Evolutionary conservation across 1,140 invertebrate species (phyloP).

Genomic region (Hylaeus anthracinus): DNA sequence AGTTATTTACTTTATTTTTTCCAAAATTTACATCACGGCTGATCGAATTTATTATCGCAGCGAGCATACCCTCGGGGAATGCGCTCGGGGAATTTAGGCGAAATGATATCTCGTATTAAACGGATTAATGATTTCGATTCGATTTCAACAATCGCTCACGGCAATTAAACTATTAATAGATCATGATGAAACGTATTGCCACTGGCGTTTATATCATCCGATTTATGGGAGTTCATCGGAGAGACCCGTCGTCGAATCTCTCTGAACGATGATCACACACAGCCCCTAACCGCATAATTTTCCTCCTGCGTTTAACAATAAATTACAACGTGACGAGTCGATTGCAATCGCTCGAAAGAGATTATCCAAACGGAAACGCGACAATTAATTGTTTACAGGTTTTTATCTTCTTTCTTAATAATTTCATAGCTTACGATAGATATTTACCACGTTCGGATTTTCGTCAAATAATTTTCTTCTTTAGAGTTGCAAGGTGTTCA

Average conservation of each 20-base stretch:
- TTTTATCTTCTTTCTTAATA: no score
- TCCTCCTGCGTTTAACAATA: not conserved
- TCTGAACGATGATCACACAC: not conserved
- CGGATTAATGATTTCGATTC: not conserved
- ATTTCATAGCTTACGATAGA: no score
- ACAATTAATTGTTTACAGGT: no score
- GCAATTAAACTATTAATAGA: not conserved
- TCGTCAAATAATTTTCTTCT: no score
- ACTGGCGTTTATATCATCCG: not conserved
- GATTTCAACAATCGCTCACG: not conserved
- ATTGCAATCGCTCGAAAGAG: not conserved
- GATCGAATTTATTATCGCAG: not conserved
- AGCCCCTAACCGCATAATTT: not conserved
- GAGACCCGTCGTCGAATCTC: not conserved
- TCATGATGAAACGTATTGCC: not conserved
- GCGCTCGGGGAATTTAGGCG: not conserved
- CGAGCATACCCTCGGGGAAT: no score
- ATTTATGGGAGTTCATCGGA: not conserved
- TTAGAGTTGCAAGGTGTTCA: no score
- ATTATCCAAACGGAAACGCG: no score
- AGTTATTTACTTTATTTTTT: conserved; percentile 3
- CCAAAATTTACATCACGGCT: not conserved
- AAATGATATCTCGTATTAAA: not conserved
- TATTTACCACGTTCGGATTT: no score
- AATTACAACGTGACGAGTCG: not conserved